Evolutionary conservation across 2,113 vertebrate species (phyloP), one percentile per base, ranked within the genome.

Genomic region (Myiagra hebetior): DNA sequence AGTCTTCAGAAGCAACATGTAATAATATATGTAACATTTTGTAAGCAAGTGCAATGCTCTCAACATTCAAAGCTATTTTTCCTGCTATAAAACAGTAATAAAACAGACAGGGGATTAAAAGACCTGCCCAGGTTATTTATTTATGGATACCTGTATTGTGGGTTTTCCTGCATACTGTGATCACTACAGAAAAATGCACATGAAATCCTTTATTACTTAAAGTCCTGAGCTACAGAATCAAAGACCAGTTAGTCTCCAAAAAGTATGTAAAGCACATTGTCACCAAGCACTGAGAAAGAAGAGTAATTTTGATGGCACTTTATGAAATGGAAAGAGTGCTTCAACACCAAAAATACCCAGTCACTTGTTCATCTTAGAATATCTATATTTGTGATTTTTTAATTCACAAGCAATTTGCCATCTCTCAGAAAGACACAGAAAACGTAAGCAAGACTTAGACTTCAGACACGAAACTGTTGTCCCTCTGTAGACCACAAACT

Each of bases 1-100:
- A 15, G 13, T 31, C 24, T 73, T 74, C 46, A 42, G 41, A 85
- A 82, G 11, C 28, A 87, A 39, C 2, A 5, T 7, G 5, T 20
- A 70, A 50, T 46, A 53, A 55, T 0, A 1, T 4, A 39, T 0
- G 0, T 2, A 39, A 65, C 8, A 17, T 63, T 85, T 26, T 31
- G 18, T 23, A 73, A 27, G 27, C 24, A 79, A 81, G 28, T 7
- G 5, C 21, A 86, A 59, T 0, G 0, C 14, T 73, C 20, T 49
- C 4, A 13, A 49, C 13, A 67, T n/a, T 64, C 8, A 1, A 41
- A 75, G 62, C 9, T 46, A 16, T 49, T 82, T 47, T 70, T 41
- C 47, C 44, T 33, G 15, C 74, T 79, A 30, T 56, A 72, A 47
- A 93, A 15, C 9, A 31, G 15, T 27, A 39, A 60, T 7, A 62